These are phyloP conservation scores for Clarias magur DNA, from an alignment of 2,113 vertebrate species.

Conservation along the genomic window DNA sequence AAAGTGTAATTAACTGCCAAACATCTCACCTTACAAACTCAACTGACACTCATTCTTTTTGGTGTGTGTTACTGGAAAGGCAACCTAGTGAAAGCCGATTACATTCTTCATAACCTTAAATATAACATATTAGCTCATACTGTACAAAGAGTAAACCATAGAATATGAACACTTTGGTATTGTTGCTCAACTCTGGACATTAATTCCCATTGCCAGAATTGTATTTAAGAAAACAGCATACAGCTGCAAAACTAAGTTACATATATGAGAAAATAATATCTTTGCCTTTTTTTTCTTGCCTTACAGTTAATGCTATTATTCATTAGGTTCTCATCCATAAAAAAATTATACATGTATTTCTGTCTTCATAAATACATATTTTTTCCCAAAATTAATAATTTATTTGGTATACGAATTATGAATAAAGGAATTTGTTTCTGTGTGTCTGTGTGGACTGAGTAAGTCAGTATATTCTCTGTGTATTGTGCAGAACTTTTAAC, in stretches of 20 bases:
- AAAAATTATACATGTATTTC: background rate
- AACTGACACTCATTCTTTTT: background rate
- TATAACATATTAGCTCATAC: background rate
- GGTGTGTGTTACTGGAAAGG: background rate
- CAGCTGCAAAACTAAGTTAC: too few relatives aligned
- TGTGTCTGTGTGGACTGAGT: background rate
- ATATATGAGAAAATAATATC: too few relatives aligned
- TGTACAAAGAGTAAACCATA: too few relatives aligned
- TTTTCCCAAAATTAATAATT: too few relatives aligned
- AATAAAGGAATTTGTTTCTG: too few relatives aligned
- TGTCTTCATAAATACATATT: too few relatives aligned
- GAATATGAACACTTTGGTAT: too few relatives aligned
- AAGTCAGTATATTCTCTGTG: background rate
- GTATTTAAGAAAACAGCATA: too few relatives aligned
- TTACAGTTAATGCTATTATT: background rate
- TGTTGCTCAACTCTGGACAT: too few relatives aligned
- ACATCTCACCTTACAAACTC: background rate
- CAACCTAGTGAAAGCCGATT: background rate
- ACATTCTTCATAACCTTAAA: background rate
- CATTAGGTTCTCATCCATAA: background rate
- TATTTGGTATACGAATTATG: too few relatives aligned
- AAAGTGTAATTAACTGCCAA: background rate
- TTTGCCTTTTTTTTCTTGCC: too few relatives aligned
- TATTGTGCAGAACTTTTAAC: background rate
- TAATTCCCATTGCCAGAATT: too few relatives aligned